Evolutionary conservation across 2,113 vertebrate species (phyloP).

Genomic region (Pelodiscus sinensis): DNA sequence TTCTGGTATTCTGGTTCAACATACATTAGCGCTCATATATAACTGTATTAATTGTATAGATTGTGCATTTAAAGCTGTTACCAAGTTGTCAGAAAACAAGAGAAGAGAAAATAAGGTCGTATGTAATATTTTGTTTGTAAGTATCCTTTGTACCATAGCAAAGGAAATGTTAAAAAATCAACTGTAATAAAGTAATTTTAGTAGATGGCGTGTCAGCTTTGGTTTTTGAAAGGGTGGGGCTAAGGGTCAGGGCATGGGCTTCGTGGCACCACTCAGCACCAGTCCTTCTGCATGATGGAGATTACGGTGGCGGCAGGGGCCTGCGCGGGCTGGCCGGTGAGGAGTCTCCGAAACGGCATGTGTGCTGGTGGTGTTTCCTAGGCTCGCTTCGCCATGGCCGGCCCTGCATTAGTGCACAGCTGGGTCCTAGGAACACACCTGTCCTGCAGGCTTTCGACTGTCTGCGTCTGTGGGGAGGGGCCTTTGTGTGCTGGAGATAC

Average conservation of each 20-base stretch:
- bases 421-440: background rate
- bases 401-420: background rate
- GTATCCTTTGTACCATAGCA: conserved; percentile 96
- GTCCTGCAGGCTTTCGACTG: background rate
- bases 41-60: conserved; percentile 99
- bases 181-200: conserved; percentile 99
- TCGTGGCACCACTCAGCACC: background rate
- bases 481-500: background rate
- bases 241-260: background rate
- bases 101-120: conserved; percentile 89
- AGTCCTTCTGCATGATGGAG: background rate
- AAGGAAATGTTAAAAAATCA: conserved; percentile 96
- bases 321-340: background rate
- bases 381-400: too few relatives aligned
- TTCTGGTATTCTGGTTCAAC: conserved; percentile 92
- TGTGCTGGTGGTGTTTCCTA: background rate
- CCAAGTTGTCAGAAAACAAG: conserved; percentile 91
- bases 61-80: conserved; percentile 95
- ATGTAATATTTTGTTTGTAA: conserved; percentile 99
- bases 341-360: too few relatives aligned
- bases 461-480: background rate
- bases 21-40: conserved; percentile 96
- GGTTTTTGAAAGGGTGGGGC: conserved; percentile 8
- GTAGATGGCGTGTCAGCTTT: conserved; percentile 82
- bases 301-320: background rate